Percentiles rank a stretch among this genome's conserved stretches.
Conservation (phyloP, 2,888 invertebrate species). For the Monoplex corrugatus region DNA sequence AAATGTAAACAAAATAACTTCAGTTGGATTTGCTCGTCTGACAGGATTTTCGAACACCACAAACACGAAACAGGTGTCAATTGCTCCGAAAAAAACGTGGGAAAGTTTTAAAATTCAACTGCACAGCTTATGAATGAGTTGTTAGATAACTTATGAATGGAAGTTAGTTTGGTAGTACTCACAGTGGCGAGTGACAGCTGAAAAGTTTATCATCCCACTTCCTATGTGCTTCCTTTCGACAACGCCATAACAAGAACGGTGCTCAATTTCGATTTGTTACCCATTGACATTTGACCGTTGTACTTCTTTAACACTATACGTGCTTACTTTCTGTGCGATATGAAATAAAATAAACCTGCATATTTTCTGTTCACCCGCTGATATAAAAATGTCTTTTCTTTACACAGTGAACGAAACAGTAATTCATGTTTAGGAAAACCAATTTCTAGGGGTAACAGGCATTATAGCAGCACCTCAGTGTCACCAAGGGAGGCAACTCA, state of each 20-base stretch:
- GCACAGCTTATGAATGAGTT: not conserved
- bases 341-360: not conserved
- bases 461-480: not conserved
- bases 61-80: constrained; percentile 21
- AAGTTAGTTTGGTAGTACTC: not conserved
- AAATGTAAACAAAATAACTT: constrained; percentile 7
- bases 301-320: no score
- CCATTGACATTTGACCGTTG: not conserved
- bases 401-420: not conserved
- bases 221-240: constrained; percentile 14
- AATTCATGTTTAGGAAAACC: not conserved
- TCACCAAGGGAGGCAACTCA: not conserved
- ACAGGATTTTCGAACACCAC: not conserved
- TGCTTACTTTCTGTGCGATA: not conserved
- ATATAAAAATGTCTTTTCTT: not conserved
- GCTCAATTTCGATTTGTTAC: not conserved
- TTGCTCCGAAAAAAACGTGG: not conserved
- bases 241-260: constrained; percentile 32
- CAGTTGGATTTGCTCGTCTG: not conserved
- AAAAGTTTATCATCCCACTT: constrained; percentile 47
- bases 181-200: constrained; percentile 21
- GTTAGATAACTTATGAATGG: not conserved
- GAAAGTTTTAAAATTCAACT: not conserved
- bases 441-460: not conserved
- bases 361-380: not conserved